Evolutionary conservation across 2,888 invertebrate genomes (phyloP), one percentile per base, ranked within the genome.

Genomic region (Tetropium fuscum): DNA sequence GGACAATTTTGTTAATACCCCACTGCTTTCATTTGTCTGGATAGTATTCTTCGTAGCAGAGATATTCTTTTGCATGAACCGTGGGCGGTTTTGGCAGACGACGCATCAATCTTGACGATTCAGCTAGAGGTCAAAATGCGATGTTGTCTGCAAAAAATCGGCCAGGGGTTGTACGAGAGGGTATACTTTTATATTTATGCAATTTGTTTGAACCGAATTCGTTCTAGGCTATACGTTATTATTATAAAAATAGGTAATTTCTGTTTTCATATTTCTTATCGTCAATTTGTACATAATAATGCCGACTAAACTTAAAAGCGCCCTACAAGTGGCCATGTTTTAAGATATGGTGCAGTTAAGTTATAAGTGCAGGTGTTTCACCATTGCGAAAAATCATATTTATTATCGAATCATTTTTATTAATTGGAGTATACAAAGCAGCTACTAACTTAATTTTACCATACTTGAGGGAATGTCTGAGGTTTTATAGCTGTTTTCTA

Each of bases 201-300:
- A 30, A 43, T 51, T 11, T 22, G 48, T 19, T 48, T 15, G 40
- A 40, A 36, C 27, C 27, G 19, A 16, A 34, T 1, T 25, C n/a
- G n/a, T 16, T 8, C 27, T 16, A 13, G 27, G n/a, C 27, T 30
- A 32, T 40, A 30, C 32, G 20, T 36, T 15, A 20, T 53, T 54
- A n/a, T n/a, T n/a, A n/a, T n/a, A n/a, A n/a, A n/a, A n/a, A n/a
- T 54, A 44, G 44, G 45, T n/a, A 54, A 51, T 40, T 36, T 27
- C 15, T 25, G 22, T 44, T 54, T 44, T 45, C 44, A 54, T 54
- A 54, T 54, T 54, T 54, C 44, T 53, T 53, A 53, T 54, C 20
- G 51, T 51, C 51, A 54, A 54, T 54, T 54, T 54, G 44, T 54
- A 54, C 34, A 54, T 44, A 54, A 44, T 15, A 44, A 43, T 40